Conservation (phyloP, 2,888 invertebrate genomes). For the Calephelis perditalis region DNA sequence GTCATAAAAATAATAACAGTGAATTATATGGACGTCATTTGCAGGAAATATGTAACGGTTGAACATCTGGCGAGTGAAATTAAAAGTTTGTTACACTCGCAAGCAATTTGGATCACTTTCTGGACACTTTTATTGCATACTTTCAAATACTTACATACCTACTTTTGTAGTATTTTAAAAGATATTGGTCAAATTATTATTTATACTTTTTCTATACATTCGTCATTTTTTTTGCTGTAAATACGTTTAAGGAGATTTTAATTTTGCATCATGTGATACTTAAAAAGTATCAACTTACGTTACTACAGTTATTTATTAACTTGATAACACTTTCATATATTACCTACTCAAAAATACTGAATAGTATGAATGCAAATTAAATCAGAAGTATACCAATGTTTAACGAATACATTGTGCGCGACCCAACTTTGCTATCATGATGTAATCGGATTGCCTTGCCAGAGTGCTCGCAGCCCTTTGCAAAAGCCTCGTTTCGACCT, state of each 20-base stretch:
- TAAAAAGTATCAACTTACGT: no score
- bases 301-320: no score
- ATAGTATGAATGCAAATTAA: conserved; percentile 6
- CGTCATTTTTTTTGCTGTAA: no score
- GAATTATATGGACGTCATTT: conserved; percentile 37
- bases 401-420: conserved; percentile 39
- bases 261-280: no score
- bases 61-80: conserved; percentile 35
- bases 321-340: no score
- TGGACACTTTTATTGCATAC: no score
- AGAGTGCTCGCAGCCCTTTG: conserved; percentile 40
- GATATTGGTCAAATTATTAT: no score
- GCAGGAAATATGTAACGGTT: conserved; percentile 46
- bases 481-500: conserved; percentile 58
- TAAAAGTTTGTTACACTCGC: neutral
- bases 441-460: conserved; percentile 57
- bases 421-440: conserved; percentile 41
- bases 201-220: no score
- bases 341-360: neutral
- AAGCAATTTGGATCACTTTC: no score
- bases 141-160: no score
- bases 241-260: no score
- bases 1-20: conserved; percentile 54
- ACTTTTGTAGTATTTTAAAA: no score
- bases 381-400: conserved; percentile 23